Evolutionary conservation across 2,797 vertebrate species (phyloP).

Genomic region (Tokudaia muenninki): DNA sequence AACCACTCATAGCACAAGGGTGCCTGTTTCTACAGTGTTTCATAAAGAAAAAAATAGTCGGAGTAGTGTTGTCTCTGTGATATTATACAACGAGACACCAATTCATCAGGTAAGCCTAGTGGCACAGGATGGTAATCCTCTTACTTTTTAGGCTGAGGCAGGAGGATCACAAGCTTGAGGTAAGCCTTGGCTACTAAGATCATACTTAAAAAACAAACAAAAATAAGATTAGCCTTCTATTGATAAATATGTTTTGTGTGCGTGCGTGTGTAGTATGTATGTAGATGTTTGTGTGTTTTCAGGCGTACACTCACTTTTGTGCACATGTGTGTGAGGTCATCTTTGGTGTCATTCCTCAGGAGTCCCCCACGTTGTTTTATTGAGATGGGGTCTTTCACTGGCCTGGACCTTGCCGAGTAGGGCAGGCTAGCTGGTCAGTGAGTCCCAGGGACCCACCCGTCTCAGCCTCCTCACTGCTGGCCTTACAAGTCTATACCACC

Average conservation of each 20-base stretch:
- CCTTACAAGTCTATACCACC: not conserved
- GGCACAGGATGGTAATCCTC: too few relatives aligned
- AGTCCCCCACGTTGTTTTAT: not conserved
- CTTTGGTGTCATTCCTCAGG: not conserved
- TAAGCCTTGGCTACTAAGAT: not conserved
- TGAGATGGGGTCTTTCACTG: not conserved
- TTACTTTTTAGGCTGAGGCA: not conserved
- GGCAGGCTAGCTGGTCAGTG: not conserved
- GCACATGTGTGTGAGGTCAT: not conserved
- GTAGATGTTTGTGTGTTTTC: not conserved
- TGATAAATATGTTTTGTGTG: not conserved
- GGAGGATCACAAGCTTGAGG: not conserved
- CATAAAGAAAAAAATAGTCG: constrained; percentile 45
- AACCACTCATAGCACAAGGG: not conserved
- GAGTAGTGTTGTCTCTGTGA: not conserved
- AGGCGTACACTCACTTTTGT: not conserved
- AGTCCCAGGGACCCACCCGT: too few relatives aligned
- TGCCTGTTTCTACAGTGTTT: not conserved
- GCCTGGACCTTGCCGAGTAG: not conserved
- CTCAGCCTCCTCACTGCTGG: not conserved
- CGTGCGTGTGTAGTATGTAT: not conserved
- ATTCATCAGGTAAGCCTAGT: not conserved
- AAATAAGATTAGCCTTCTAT: not conserved
- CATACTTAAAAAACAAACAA: not conserved
- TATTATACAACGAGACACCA: not conserved